phyloP scores from a whole-genome alignment of 2,797 vertebrate species.

The Thalassophryne amazonica region DNA sequence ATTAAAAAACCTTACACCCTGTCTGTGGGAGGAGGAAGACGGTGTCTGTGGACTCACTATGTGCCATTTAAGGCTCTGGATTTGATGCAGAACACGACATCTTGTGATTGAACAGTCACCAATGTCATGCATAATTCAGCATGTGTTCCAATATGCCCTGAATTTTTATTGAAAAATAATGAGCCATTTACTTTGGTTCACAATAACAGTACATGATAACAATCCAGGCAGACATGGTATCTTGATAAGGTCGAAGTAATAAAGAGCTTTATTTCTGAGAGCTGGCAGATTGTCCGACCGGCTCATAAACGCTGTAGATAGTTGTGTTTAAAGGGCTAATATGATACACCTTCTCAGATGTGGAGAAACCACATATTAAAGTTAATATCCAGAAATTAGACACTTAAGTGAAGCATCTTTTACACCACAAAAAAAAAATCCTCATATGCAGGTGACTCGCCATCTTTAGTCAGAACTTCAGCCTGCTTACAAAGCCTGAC shows the following conservation, averaged over 20 bases:
- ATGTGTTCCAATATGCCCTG: background rate
- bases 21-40: background rate
- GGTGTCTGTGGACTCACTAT: constrained; percentile 10
- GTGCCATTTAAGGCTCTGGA: constrained; percentile 7
- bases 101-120: background rate
- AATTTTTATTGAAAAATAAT: background rate
- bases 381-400: too few relatives aligned
- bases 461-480: too few relatives aligned
- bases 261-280: background rate
- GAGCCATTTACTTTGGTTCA: background rate
- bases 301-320: background rate
- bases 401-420: too few relatives aligned
- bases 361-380: too few relatives aligned
- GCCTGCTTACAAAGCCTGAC: too few relatives aligned
- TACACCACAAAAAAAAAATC: too few relatives aligned
- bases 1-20: constrained; percentile 38
- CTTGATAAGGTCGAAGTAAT: constrained; percentile 2
- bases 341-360: too few relatives aligned
- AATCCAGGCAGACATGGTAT: background rate
- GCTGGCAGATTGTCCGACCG: background rate
- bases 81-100: background rate
- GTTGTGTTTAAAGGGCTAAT: background rate
- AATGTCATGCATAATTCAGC: background rate
- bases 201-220: background rate
- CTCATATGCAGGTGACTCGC: too few relatives aligned